Evolutionary conservation across 2,888 invertebrate genomes (phyloP).

Genomic region (Eupeodes luniger): DNA sequence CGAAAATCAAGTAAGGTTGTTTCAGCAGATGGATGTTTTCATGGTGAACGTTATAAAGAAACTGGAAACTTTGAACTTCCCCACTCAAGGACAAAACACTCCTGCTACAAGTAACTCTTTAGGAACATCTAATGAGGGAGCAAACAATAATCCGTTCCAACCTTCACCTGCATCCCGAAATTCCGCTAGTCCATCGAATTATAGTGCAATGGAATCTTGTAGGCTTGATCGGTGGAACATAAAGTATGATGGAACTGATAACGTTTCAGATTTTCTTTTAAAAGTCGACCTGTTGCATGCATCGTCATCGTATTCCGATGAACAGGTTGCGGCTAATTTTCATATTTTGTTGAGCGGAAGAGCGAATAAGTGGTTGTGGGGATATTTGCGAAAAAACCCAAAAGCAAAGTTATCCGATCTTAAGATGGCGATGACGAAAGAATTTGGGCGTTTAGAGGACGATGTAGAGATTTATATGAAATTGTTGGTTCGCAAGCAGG

Average conservation of each 20-base stretch:
- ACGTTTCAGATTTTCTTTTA: conserved; percentile 4
- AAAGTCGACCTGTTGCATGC: background rate
- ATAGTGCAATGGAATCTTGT: background rate
- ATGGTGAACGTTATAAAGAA: background rate
- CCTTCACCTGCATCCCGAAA: too few relatives aligned
- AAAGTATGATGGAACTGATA: background rate
- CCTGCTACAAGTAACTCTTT: background rate
- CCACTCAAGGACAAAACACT: background rate
- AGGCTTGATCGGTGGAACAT: conserved; percentile 2
- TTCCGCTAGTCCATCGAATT: background rate
- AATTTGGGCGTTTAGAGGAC: background rate
- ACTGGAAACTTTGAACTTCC: background rate
- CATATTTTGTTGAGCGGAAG: background rate
- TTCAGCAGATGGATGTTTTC: too few relatives aligned
- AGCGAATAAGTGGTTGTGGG: background rate
- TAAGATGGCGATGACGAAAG: too few relatives aligned
- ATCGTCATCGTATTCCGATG: background rate
- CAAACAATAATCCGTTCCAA: too few relatives aligned
- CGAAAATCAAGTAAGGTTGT: too few relatives aligned
- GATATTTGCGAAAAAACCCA: background rate
- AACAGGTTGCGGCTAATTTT: background rate
- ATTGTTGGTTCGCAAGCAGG: background rate
- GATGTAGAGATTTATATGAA: background rate
- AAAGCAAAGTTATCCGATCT: background rate
- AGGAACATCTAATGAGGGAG: background rate